A percentile compares a stretch with the other conserved stretches of the same genome.
These are phyloP conservation scores for Diachasma alloeum DNA, from an alignment of 1,140 invertebrate species.

Conservation along the genomic window DNA sequence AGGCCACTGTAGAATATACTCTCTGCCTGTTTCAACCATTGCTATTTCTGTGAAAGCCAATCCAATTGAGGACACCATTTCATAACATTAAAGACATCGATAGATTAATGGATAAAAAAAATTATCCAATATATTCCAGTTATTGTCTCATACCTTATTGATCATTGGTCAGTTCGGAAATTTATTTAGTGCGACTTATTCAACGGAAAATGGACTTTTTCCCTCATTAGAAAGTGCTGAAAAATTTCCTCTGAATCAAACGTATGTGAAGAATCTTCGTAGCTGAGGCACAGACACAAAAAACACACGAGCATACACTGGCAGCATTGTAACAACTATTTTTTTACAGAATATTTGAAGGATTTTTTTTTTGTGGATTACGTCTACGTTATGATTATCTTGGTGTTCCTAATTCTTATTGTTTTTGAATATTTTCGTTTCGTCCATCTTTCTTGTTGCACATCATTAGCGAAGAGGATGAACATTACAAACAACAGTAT, in stretches of 20 bases:
- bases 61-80: slow-evolving; percentile 8
- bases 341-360: neutral
- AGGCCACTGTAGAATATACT: slow-evolving; percentile 65
- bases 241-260: neutral
- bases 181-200: too few species aligned
- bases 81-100: neutral
- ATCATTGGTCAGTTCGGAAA: too few species aligned
- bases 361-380: neutral
- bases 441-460: slow-evolving; percentile 26
- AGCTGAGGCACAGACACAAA: slow-evolving; percentile 13
- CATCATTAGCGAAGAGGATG: slow-evolving; percentile 18
- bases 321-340: too few species aligned
- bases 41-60: slow-evolving; percentile 28
- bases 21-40: slow-evolving; percentile 55
- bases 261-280: slow-evolving; percentile 19
- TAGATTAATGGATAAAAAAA: too few species aligned
- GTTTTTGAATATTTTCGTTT: slow-evolving; percentile 24
- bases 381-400: neutral
- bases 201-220: too few species aligned
- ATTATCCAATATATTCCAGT: too few species aligned
- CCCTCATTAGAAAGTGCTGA: neutral
- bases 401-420: neutral
- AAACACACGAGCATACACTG: neutral
- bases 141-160: too few species aligned
- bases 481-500: slow-evolving; percentile 24